Conservation (phyloP, 2,113 vertebrate species). For the Limnothrissa miodon region DNA sequence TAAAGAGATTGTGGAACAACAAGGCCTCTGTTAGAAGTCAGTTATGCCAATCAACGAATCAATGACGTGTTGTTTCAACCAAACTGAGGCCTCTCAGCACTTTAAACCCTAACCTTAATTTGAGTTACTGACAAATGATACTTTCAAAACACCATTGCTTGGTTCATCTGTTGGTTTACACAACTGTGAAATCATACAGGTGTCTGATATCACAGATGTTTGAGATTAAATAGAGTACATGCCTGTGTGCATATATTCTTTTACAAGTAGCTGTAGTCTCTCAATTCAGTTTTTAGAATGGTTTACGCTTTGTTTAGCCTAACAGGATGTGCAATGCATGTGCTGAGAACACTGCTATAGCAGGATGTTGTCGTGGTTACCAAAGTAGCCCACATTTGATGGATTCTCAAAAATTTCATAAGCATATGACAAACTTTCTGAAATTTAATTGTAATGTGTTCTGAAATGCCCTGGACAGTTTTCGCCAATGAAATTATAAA, state of each 20-base stretch:
- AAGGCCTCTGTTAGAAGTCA: not conserved
- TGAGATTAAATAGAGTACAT: not conserved
- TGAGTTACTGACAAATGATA: not conserved
- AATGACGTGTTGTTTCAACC: not conserved
- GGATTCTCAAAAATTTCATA: not conserved
- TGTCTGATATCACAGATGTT: not conserved
- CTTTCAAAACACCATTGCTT: not conserved
- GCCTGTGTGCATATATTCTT: not conserved
- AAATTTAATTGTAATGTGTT: too few relatives aligned
- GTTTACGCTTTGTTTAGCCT: not conserved
- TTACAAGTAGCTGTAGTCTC: not conserved
- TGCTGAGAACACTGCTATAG: not conserved
- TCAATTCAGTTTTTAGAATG: not conserved
- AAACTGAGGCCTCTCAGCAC: not conserved
- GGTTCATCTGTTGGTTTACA: not conserved
- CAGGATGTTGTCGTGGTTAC: not conserved
- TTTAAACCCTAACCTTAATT: not conserved
- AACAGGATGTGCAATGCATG: not conserved
- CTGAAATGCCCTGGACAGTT: not conserved
- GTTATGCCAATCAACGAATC: not conserved
- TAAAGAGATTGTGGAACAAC: not conserved
- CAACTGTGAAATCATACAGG: not conserved
- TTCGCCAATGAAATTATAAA: not conserved
- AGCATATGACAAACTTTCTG: not conserved
- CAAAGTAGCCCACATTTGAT: not conserved